Evolutionary conservation across 2,113 vertebrate species (phyloP), one percentile per base, ranked within the genome.

Genomic region (Centrocercus urophasianus): DNA sequence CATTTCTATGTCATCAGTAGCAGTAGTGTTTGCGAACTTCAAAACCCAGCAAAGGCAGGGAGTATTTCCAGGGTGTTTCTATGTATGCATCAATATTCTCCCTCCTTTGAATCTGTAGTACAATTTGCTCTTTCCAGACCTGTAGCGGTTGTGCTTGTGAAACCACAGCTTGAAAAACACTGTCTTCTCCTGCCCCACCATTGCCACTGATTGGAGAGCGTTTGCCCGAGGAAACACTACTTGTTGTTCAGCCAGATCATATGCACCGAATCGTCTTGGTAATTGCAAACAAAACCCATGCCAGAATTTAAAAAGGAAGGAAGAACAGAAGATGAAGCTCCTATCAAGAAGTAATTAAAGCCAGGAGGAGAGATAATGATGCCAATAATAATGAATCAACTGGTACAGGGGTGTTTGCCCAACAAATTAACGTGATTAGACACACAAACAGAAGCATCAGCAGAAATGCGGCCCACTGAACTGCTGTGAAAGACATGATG

Each of bases 391-490:
- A 56, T 22, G 13, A 89, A 86, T 88, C 63, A 82, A 36, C 84
- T 40, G 60, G 34, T 66, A n/a, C 22, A 56, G 77, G 88, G 88
- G 92, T 96, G 94, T 97, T 97, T 97, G 93, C 70, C 91, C 91
- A 93, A 74, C 84, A 90, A 95, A 96, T 93, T 87, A 74, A 67
- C 54, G 79, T 85, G 64, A 10, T 77, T 93, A 75, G 12, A 78
- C 54, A 22, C 61, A 90, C 85, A 80, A 83, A 74, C 72, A 72
- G 89, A 76, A 89, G 83, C 43, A 36, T 91, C 90, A 93, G 91
- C 94, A 96, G 90, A 93, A 91, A 86, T 47, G 43, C 13, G 73
- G 72, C 64, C 72, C 65, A 43, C 81, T 11, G 4, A 75, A 88
- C 57, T 32, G 56, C 76, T 78, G 42, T 4, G 16, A 88, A 70